phyloP scores from a whole-genome alignment of 2,113 vertebrate genomes.

The Phrynosoma platyrhinos region DNA sequence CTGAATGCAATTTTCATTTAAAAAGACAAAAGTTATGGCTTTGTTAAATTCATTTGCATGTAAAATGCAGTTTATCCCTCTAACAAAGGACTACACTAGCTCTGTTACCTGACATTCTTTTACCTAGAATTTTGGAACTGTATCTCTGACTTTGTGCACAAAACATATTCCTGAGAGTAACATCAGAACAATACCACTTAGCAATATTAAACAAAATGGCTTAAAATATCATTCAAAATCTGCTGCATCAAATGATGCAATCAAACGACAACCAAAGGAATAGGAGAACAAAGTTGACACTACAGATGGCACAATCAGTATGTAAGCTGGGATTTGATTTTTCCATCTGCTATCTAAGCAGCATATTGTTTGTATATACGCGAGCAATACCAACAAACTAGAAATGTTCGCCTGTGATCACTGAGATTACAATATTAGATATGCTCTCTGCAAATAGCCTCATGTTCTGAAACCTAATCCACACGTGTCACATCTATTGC shows the following conservation, averaged over 20 bases:
- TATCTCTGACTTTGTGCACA: neutral
- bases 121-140: neutral
- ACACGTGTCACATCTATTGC: slow-evolving; percentile 26
- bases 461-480: slow-evolving; percentile 33
- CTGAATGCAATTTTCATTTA: neutral
- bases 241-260: neutral
- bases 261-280: neutral
- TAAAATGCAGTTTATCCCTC: neutral
- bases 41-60: neutral
- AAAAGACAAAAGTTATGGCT: neutral
- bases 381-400: slow-evolving; percentile 26
- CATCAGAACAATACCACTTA: neutral
- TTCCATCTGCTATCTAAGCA: slow-evolving; percentile 39
- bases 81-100: neutral
- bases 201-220: neutral
- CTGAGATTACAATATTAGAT: slow-evolving; percentile 36
- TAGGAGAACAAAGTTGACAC: neutral
- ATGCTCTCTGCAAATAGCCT: slow-evolving; percentile 35
- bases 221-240: neutral
- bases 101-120: neutral
- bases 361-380: slow-evolving; percentile 22
- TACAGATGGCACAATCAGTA: slow-evolving; percentile 26
- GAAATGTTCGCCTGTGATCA: slow-evolving; percentile 24
- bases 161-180: neutral
- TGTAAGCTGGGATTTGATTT: slow-evolving; percentile 38